These are phyloP conservation scores for Ianthella basta DNA, from an alignment of 37 sponge, comb jelly and placozoan genomes.

Conservation along the genomic window DNA sequence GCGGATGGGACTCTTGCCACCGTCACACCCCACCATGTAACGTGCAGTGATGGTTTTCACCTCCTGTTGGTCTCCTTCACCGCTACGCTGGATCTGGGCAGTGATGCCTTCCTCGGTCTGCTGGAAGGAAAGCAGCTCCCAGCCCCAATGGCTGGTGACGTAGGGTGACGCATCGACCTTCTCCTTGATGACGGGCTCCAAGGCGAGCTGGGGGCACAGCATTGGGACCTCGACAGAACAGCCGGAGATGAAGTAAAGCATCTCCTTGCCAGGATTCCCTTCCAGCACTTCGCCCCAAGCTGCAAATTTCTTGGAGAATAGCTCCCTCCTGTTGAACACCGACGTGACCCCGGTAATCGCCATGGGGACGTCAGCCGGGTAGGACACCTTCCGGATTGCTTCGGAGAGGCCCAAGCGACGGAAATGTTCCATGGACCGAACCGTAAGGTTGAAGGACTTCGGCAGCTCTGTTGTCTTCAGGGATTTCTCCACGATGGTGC, in stretches of 20 bases:
- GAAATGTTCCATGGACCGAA: conserved; percentile 76
- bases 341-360: background rate
- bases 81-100: background rate
- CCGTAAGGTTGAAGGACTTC: conserved; percentile 50
- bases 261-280: conserved; percentile 13
- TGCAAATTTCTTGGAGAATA: conserved; percentile 28
- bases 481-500: conserved; percentile 66
- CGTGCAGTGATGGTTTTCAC: conserved; percentile 44
- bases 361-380: conserved; percentile 47
- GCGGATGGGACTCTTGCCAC: conserved; percentile 61
- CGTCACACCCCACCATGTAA: conserved; percentile 72
- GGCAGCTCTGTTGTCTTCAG: conserved; percentile 44
- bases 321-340: background rate
- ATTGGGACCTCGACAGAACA: conserved; percentile 29
- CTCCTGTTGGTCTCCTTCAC: conserved; percentile 2
- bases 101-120: conserved; percentile 68
- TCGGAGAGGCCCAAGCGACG: conserved; percentile 63
- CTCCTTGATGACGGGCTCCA: conserved; percentile 66
- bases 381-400: conserved; percentile 38
- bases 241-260: conserved; percentile 42
- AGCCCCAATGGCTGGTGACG: conserved; percentile 60
- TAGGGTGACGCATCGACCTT: conserved; percentile 38
- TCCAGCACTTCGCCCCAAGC: conserved; percentile 69
- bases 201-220: conserved; percentile 55
- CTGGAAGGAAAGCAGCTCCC: conserved; percentile 28